Conservation (phyloP, 2,797 vertebrate genomes). For the Nothura maculosa region DNA sequence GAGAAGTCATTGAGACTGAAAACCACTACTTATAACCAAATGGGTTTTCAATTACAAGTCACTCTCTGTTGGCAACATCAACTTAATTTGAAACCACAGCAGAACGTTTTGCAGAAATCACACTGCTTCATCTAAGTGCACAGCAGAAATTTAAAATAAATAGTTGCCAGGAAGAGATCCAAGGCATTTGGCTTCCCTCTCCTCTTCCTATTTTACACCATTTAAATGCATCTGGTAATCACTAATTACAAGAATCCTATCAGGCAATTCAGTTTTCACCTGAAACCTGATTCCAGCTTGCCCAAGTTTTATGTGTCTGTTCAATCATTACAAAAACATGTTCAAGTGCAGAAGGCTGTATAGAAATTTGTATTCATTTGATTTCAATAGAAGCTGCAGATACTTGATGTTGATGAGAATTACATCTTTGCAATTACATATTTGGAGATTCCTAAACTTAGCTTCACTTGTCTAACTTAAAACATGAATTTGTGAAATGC, state of each 20-base stretch:
- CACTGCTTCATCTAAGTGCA: neutral
- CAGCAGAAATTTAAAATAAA: constrained; percentile 10
- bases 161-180: constrained; percentile 33
- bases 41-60: constrained; percentile 15
- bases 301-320: constrained; percentile 65
- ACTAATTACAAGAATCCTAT: constrained; percentile 51
- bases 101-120: constrained; percentile 35
- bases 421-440: neutral
- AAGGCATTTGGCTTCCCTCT: constrained; percentile 9
- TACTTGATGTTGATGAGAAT: neutral
- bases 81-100: constrained; percentile 13
- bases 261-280: neutral
- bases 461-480: neutral
- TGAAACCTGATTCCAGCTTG: constrained; percentile 58
- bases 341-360: constrained; percentile 33
- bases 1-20: neutral
- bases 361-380: constrained; percentile 19
- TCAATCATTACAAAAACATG: constrained; percentile 50
- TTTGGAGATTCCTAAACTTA: neutral
- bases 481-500: neutral
- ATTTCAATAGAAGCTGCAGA: neutral
- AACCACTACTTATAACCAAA: neutral
- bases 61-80: constrained; percentile 22
- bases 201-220: constrained; percentile 51
- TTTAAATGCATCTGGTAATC: constrained; percentile 66